phyloP scores from a whole-genome alignment of 37 sponge, comb jelly and placozoan species.

The Dysidea cf. avara region DNA sequence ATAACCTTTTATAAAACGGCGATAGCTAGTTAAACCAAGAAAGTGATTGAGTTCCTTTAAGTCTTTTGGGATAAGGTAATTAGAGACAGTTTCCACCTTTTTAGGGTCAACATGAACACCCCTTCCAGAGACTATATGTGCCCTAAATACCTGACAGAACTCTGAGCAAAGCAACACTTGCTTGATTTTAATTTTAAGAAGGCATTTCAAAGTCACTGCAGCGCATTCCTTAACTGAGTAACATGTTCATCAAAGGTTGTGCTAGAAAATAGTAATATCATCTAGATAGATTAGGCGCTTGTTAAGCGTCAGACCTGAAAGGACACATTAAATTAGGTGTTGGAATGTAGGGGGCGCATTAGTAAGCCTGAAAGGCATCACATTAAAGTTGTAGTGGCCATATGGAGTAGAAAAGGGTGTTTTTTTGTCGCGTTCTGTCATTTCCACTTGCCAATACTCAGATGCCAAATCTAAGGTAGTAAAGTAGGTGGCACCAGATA shows the following conservation, averaged over 20 bases:
- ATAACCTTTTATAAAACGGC: slow-evolving; percentile 25
- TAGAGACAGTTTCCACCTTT: slow-evolving; percentile 23
- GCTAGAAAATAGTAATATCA: slow-evolving; percentile 39
- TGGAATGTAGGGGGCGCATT: slow-evolving; percentile 55
- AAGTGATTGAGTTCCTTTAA: slow-evolving; percentile 38
- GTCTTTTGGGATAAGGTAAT: slow-evolving; percentile 15
- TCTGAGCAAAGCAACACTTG: no score
- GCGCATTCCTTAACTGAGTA: neutral
- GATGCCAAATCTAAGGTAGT: slow-evolving; percentile 54
- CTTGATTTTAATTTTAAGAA: slow-evolving; percentile 28
- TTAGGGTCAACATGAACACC: slow-evolving; percentile 32
- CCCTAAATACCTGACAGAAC: slow-evolving; percentile 39
- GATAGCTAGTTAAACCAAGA: slow-evolving; percentile 34
- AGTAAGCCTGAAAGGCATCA: no score
- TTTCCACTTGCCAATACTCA: no score
- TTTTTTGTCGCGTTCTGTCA: slow-evolving; percentile 20
- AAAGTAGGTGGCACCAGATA: slow-evolving; percentile 30
- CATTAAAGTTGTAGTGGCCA: slow-evolving; percentile 47
- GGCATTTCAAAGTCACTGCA: slow-evolving; percentile 7
- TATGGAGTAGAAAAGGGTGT: slow-evolving; percentile 53
- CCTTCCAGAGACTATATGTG: slow-evolving; percentile 13
- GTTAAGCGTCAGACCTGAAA: slow-evolving; percentile 16
- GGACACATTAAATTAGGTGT: slow-evolving; percentile 33
- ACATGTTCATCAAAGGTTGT: slow-evolving; percentile 22
- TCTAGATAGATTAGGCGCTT: slow-evolving; percentile 47